These are phyloP conservation scores for Zaprionus gabonicus DNA, from an alignment of 1,140 invertebrate genomes.

Conservation along the genomic window DNA sequence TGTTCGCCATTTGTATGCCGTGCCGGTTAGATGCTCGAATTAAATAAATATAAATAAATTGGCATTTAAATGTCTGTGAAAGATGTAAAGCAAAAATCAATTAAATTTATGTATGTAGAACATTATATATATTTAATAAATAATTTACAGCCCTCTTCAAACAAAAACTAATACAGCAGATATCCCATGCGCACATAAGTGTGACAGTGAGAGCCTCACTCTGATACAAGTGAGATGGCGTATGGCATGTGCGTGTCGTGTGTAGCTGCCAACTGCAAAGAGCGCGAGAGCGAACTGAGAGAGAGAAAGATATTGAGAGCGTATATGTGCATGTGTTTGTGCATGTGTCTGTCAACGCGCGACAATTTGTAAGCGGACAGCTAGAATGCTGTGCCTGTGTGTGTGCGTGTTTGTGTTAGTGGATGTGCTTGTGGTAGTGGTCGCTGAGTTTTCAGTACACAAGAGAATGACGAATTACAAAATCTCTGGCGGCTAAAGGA, in stretches of 20 bases:
- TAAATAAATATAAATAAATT: neutral
- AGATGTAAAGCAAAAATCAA: neutral
- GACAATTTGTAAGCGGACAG: conserved; percentile 62
- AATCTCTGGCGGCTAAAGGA: conserved; percentile 52
- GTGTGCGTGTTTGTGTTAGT: conserved; percentile 44
- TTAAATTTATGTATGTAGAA: conserved; percentile 10
- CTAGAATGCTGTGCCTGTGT: conserved; percentile 53
- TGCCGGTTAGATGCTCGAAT: neutral
- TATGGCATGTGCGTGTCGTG: conserved; percentile 51
- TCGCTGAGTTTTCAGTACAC: conserved; percentile 72
- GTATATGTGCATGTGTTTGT: conserved; percentile 38
- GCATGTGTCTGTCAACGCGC: conserved; percentile 66
- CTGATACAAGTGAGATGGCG: conserved; percentile 70
- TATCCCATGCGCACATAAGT: conserved; percentile 53
- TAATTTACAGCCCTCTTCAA: conserved; percentile 71
- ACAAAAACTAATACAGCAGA: conserved; percentile 73
- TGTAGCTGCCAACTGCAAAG: conserved; percentile 75
- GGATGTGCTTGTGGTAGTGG: conserved; percentile 47
- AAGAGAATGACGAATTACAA: conserved; percentile 67
- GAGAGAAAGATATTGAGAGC: conserved; percentile 32
- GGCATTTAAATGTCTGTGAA: neutral
- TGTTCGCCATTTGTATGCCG: neutral
- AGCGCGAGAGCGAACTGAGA: conserved; percentile 48
- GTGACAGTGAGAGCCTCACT: conserved; percentile 60
- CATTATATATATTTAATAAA: conserved; percentile 34